Percentiles rank a stretch among this genome's conserved stretches.
These are phyloP conservation scores for Drosophila helvetica DNA, from an alignment of 2,888 invertebrate genomes.

Conservation along the genomic window DNA sequence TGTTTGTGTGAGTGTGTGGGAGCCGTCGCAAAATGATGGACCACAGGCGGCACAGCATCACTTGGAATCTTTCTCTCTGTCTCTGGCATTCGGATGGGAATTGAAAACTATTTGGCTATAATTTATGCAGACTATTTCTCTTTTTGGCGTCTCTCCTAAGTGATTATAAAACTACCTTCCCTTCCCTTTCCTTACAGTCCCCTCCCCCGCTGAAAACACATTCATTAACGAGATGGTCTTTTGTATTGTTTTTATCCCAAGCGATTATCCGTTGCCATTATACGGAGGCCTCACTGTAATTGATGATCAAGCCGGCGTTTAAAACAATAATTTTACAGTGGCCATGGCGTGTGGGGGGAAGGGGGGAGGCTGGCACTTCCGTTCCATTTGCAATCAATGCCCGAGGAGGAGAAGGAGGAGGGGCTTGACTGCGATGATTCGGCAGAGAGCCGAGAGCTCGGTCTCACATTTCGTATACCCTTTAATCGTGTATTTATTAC, in stretches of 20 bases:
- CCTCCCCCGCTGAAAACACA: background rate
- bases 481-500: background rate
- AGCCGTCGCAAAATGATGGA: slow-evolving; percentile 25
- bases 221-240: slow-evolving; percentile 19
- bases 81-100: slow-evolving; percentile 35
- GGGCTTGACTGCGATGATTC: slow-evolving; percentile 13
- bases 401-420: background rate
- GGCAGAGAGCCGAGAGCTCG: background rate
- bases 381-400: slow-evolving; percentile 34
- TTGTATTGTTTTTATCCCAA: slow-evolving; percentile 10
- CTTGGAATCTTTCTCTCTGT: slow-evolving; percentile 30
- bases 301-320: slow-evolving; percentile 17
- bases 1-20: slow-evolving; percentile 12
- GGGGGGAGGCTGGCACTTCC: slow-evolving; percentile 31
- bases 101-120: slow-evolving; percentile 37
- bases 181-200: too few species aligned
- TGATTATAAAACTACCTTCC: slow-evolving; percentile 33
- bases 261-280: slow-evolving; percentile 10
- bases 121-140: slow-evolving; percentile 20
- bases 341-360: slow-evolving; percentile 13
- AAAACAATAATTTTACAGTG: slow-evolving; percentile 33
- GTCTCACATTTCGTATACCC: background rate
- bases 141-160: slow-evolving; percentile 21
- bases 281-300: slow-evolving; percentile 25
- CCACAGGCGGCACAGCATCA: slow-evolving; percentile 21